Conservation (phyloP, 1,140 invertebrate species). For the Helicoverpa armigera region DNA sequence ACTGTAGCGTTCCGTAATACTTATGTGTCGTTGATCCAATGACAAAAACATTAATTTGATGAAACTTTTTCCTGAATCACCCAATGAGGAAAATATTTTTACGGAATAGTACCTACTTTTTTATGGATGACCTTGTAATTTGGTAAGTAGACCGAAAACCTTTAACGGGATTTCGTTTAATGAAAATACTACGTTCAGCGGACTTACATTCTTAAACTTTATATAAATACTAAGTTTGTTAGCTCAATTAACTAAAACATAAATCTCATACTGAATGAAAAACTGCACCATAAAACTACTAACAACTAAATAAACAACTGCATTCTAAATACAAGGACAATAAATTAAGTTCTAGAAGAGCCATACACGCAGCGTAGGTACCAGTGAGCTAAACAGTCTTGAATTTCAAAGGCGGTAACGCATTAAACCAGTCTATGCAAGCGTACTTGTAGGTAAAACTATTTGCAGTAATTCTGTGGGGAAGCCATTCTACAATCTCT, state of each 20-base stretch:
- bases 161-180: too few species aligned
- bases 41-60: not conserved
- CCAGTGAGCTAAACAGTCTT: not conserved
- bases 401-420: not conserved
- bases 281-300: slow-evolving; percentile 1
- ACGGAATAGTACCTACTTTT: not conserved
- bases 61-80: not conserved
- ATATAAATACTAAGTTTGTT: not conserved
- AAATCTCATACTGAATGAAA: slow-evolving; percentile 8
- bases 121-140: not conserved
- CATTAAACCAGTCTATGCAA: not conserved
- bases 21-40: not conserved
- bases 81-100: not conserved
- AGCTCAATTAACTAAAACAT: not conserved
- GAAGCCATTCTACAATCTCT: slow-evolving; percentile 51
- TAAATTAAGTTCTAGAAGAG: slow-evolving; percentile 22
- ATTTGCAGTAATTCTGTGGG: slow-evolving; percentile 52
- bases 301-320: slow-evolving; percentile 3
- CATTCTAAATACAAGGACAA: slow-evolving; percentile 6
- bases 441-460: slow-evolving; percentile 33
- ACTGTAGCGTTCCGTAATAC: slow-evolving; percentile 12
- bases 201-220: too few species aligned
- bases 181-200: too few species aligned
- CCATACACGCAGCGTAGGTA: not conserved
- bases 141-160: not conserved